Evolutionary conservation across 2,888 invertebrate species (phyloP).

Genomic region (Protophormia terraenovae): DNA sequence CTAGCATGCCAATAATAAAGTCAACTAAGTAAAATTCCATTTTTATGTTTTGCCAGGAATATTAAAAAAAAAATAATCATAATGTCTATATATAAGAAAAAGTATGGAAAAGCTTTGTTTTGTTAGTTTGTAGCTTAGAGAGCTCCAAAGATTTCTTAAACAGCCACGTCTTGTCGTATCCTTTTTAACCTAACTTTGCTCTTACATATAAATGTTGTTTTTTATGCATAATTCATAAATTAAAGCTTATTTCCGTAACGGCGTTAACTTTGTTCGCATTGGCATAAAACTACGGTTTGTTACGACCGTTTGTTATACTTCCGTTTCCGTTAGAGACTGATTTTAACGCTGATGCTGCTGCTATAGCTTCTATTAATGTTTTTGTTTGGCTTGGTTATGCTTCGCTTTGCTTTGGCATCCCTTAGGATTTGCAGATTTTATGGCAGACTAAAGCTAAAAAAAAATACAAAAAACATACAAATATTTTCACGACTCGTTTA

Average conservation of each 20-base stretch:
- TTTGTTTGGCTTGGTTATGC: conserved; percentile 13
- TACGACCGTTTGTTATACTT: conserved; percentile 60
- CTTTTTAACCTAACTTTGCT: conserved; percentile 8
- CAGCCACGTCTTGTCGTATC: conserved; percentile 34
- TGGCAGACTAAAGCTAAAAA: background rate
- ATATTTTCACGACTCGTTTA: conserved; percentile 80
- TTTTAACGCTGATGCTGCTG: conserved; percentile 24
- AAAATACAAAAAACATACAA: conserved; percentile 68
- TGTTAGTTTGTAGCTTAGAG: background rate
- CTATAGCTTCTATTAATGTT: conserved; percentile 23
- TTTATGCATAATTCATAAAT: conserved; percentile 68
- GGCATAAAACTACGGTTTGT: conserved; percentile 49
- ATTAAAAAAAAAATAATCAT: conserved; percentile 35
- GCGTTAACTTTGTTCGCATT: conserved; percentile 45
- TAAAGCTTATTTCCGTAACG: conserved; percentile 66
- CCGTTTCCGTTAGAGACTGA: conserved; percentile 58
- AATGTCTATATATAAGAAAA: too few species aligned
- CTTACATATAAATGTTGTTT: conserved; percentile 12
- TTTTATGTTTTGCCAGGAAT: conserved; percentile 37
- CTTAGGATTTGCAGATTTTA: conserved; percentile 61
- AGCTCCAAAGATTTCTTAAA: conserved; percentile 21
- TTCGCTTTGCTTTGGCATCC: conserved; percentile 45
- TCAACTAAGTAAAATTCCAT: conserved; percentile 44
- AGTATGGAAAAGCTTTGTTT: conserved; percentile 5
- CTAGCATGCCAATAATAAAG: conserved; percentile 61